Base-by-base conservation (phyloP, 2,113 vertebrate species). In the Cyanocitta stelleri region DNA sequence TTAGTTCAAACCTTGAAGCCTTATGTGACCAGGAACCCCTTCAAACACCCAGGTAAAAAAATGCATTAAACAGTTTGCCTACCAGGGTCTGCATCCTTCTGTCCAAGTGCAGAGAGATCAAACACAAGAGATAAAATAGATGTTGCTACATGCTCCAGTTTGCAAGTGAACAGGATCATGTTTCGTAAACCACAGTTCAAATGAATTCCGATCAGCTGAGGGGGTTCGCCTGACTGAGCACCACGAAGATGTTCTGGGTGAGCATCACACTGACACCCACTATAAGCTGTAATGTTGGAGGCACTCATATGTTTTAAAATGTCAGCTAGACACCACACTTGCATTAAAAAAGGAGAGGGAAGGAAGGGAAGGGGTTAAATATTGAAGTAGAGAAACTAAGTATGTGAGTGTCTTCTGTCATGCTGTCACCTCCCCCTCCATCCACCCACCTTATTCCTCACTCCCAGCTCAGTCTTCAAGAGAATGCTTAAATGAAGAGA, bases 331-430 rank as follows among this genome's bases (percentile, higher is more conserved):
- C 44, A 96, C 71, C 9, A 87, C 1, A 3, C 5, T 87, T 16
- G 61, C 26, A 69, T 89, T 87, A 56, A 95, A 89, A 81, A 35
- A 14, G 5, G n/a, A 54, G n/a, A 4, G 12, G 9, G 5, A 37
- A 84, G 35, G 22, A 67, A 59, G 4, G 23, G 30, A 93, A 72
- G 6, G 27, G 44, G 68, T 92, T 96, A 92, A 94, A 87, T 55
- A 67, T 1, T 73, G 14, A 86, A 58, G 49, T 5, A 56, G 37
- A 26, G 56, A 92, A 89, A 74, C 12, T 24, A 95, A 91, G 37
- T 80, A 89, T 61, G 90, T 84, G 80, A 96, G 73, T 82, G 35
- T 66, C 78, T 96, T 90, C 85, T 73, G 55, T 33, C 39, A 73
- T 41, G 29, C 61, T 68, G 41, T 71, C 49, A 74, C 18, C 55